Conservation (phyloP, 2,888 invertebrate species). For the Heteropelma amictum region DNA sequence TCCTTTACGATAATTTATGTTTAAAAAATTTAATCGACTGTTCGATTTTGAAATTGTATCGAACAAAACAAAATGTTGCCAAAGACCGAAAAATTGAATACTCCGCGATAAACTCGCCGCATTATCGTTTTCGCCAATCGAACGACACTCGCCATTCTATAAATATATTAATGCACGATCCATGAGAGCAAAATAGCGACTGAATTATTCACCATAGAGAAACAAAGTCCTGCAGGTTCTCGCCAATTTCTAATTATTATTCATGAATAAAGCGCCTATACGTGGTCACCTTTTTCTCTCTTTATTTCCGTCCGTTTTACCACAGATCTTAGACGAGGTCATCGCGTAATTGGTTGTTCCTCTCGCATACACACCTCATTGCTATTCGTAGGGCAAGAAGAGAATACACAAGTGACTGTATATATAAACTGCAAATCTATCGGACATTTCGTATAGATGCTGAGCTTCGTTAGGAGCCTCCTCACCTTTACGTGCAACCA, state of each 20-base stretch:
- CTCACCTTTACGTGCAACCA: too few relatives aligned
- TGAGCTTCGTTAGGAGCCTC: constrained; percentile 70
- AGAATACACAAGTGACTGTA: constrained; percentile 54
- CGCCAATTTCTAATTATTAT: constrained; percentile 66
- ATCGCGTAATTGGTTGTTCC: constrained; percentile 67
- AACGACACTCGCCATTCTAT: background rate
- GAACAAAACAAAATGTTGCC: background rate
- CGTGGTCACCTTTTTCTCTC: background rate
- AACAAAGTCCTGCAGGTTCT: constrained; percentile 38
- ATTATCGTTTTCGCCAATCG: background rate
- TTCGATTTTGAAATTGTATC: background rate
- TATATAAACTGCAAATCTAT: constrained; percentile 35
- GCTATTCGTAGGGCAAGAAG: constrained; percentile 71
- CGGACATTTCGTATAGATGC: constrained; percentile 42
- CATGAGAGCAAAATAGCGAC: constrained; percentile 5
- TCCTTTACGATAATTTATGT: too few relatives aligned
- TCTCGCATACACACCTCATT: constrained; percentile 67
- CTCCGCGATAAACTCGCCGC: background rate
- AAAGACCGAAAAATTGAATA: background rate
- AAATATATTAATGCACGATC: background rate
- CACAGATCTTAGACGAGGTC: constrained; percentile 56
- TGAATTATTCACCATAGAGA: constrained; percentile 31
- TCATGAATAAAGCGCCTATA: constrained; percentile 58
- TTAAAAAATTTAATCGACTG: too few relatives aligned
- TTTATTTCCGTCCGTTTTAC: constrained; percentile 36